Percentiles rank a stretch among this genome's conserved stretches.
Conservation (phyloP, 2,113 vertebrate genomes). For the Aegithalos caudatus region DNA sequence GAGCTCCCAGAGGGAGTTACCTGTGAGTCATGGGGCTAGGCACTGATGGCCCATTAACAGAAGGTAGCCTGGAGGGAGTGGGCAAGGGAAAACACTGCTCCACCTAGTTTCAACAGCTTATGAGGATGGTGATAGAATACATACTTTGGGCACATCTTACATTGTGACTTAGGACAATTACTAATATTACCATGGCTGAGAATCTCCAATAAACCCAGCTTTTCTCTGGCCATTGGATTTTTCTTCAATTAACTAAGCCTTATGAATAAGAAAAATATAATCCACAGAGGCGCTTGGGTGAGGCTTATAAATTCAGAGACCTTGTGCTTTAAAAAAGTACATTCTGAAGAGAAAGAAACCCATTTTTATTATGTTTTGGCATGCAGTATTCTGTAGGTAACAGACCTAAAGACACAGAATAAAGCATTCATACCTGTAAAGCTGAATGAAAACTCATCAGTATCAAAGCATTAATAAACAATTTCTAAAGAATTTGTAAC, state of each 20-base stretch:
- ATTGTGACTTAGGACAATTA: no score
- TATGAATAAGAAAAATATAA: not conserved
- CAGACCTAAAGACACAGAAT: not conserved
- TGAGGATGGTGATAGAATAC: no score
- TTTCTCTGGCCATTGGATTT: not conserved
- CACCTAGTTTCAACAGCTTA: no score
- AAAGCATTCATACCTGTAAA: not conserved
- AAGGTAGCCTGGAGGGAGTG: no score
- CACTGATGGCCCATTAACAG: no score
- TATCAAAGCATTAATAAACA: not conserved
- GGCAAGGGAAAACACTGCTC: no score
- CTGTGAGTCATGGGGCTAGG: no score
- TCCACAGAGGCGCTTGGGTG: not conserved
- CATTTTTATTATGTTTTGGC: not conserved
- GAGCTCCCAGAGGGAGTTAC: no score
- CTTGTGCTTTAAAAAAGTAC: not conserved
- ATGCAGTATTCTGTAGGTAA: not conserved
- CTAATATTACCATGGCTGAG: not conserved
- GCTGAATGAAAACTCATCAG: not conserved
- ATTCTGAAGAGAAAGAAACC: not conserved
- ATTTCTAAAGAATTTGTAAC: not conserved
- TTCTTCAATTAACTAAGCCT: not conserved
- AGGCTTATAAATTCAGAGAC: not conserved
- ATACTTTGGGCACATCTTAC: no score
- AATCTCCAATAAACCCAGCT: not conserved